Conservation (phyloP, 2,797 vertebrate species). For the Channa striata region DNA sequence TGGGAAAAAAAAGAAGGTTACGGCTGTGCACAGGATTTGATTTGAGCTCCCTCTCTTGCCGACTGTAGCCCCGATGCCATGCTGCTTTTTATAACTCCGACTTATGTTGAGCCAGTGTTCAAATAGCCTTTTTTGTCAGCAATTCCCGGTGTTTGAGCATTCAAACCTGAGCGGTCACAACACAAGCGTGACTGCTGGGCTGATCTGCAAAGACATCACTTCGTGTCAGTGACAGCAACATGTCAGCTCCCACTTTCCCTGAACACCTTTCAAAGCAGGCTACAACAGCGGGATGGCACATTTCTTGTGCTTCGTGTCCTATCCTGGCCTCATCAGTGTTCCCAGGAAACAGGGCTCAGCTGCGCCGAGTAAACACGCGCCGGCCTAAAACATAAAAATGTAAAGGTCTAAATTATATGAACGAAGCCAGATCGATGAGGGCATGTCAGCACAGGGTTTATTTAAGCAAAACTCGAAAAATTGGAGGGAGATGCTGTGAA, state of each 20-base stretch:
- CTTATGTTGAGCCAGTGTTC: conserved; percentile 74
- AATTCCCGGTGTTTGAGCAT: conserved; percentile 50
- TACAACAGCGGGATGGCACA: conserved; percentile 54
- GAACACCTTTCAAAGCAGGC: conserved; percentile 57
- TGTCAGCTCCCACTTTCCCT: conserved; percentile 55
- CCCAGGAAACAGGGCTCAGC: conserved; percentile 35
- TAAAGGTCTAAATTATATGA: conserved; percentile 58
- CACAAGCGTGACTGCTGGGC: conserved; percentile 53
- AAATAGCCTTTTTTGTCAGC: conserved; percentile 74
- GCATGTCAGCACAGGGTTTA: conserved; percentile 45
- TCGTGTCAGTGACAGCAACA: conserved; percentile 63
- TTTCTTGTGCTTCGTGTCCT: conserved; percentile 42
- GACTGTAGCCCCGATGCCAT: conserved; percentile 55
- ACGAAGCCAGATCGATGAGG: conserved; percentile 36
- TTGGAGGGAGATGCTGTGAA: conserved; percentile 21
- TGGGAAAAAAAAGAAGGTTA: conserved; percentile 51
- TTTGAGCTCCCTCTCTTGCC: conserved; percentile 54
- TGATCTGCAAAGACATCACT: conserved; percentile 74
- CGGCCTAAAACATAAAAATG: conserved; percentile 31
- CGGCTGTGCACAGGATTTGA: conserved; percentile 65
- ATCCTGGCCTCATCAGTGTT: conserved; percentile 51
- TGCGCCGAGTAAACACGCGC: conserved; percentile 34
- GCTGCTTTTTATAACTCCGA: conserved; percentile 75
- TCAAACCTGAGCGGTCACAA: conserved; percentile 62
- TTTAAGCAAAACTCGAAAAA: conserved; percentile 43